phyloP scores from a whole-genome alignment of 2,888 invertebrate species.

The Spodoptera exigua region DNA sequence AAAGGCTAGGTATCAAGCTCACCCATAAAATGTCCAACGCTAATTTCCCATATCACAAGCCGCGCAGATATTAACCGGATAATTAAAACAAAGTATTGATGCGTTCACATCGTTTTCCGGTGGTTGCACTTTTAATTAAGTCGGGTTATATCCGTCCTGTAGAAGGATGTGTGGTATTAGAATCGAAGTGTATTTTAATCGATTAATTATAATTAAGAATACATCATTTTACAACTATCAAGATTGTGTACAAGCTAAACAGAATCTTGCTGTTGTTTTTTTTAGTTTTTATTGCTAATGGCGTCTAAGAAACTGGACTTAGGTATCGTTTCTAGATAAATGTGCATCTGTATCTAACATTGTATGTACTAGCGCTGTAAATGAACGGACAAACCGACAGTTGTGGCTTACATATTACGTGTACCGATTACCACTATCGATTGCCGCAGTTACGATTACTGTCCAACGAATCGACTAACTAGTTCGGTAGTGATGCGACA shows the following conservation, averaged over 20 bases:
- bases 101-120: slow-evolving; percentile 37
- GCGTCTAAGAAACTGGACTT: too few relatives aligned
- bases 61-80: slow-evolving; percentile 53
- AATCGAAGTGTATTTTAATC: background rate
- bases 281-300: too few relatives aligned
- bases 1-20: too few relatives aligned
- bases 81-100: slow-evolving; percentile 60
- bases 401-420: slow-evolving; percentile 38
- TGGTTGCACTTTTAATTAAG: slow-evolving; percentile 44
- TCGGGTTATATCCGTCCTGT: slow-evolving; percentile 24
- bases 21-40: slow-evolving; percentile 21
- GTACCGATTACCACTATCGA: slow-evolving; percentile 44
- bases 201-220: background rate
- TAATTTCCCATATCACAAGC: slow-evolving; percentile 55
- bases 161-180: slow-evolving; percentile 3
- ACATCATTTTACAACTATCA: too few relatives aligned
- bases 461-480: slow-evolving; percentile 50
- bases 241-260: too few relatives aligned
- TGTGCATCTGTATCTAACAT: slow-evolving; percentile 8
- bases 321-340: slow-evolving; percentile 2
- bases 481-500: slow-evolving; percentile 49
- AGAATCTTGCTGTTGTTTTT: too few relatives aligned
- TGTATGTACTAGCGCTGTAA: slow-evolving; percentile 18
- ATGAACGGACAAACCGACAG: slow-evolving; percentile 24
- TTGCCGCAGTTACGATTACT: slow-evolving; percentile 38